Percentiles rank a stretch among this genome's conserved stretches.
These are phyloP conservation scores for Drosophila testacea DNA, from an alignment of 2,888 invertebrate genomes.

Conservation along the genomic window DNA sequence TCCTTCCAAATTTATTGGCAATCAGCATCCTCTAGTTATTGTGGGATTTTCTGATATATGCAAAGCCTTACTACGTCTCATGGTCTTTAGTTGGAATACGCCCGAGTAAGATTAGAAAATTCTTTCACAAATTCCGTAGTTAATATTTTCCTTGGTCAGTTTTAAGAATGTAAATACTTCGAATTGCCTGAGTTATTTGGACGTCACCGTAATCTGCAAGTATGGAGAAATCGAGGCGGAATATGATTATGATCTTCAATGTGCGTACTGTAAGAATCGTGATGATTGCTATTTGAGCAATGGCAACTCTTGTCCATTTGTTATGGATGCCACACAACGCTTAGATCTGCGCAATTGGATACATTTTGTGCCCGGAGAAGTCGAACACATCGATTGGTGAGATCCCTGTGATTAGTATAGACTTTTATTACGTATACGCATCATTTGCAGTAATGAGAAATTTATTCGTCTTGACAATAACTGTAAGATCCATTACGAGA, in stretches of 20 bases:
- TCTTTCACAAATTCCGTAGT: neutral
- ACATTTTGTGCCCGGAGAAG: slow-evolving; percentile 64
- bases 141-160: neutral
- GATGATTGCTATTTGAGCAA: slow-evolving; percentile 63
- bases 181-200: slow-evolving; percentile 67
- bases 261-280: slow-evolving; percentile 43
- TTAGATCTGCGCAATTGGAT: slow-evolving; percentile 74
- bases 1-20: slow-evolving; percentile 58
- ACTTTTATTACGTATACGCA: neutral
- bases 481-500: slow-evolving; percentile 72
- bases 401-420: neutral
- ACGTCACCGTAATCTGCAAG: slow-evolving; percentile 68
- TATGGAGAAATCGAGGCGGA: slow-evolving; percentile 72
- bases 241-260: slow-evolving; percentile 62
- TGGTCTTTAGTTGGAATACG: slow-evolving; percentile 75
- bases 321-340: slow-evolving; percentile 68
- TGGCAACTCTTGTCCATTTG: slow-evolving; percentile 56
- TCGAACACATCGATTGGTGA: slow-evolving; percentile 67
- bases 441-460: slow-evolving; percentile 47
- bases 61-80: slow-evolving; percentile 71
- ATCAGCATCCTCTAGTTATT: slow-evolving; percentile 59
- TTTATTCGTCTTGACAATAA: slow-evolving; percentile 55
- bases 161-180: slow-evolving; percentile 29
- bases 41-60: slow-evolving; percentile 74
- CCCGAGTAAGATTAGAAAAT: slow-evolving; percentile 54